Base-by-base conservation (phyloP, 2,113 vertebrate species). In the Promerops cafer region DNA sequence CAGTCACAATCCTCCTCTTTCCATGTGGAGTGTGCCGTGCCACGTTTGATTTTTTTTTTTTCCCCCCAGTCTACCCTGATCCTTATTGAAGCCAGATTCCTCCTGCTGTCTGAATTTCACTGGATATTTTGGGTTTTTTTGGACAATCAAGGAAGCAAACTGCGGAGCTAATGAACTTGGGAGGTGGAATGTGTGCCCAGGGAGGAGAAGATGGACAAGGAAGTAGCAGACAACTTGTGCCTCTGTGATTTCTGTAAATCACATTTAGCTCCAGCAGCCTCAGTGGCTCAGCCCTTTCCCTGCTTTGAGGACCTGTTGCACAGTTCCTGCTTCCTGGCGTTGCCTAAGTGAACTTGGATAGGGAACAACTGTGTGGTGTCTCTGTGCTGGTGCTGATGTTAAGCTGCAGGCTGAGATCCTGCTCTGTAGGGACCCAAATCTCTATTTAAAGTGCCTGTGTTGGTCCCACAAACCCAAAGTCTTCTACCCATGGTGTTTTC, bases 141-240 rank as follows among this genome's bases (percentile, higher is more conserved):
- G 52, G 83, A 95, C 85, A 47, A 63, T 79, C 80, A 39, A 71
- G 74, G 76, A 92, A 93, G 39, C 54, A 85, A 87, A 75, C 65
- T 93, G 72, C 3, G 13, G 72, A 90, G 69, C 88, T 89, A 0
- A 66, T 61, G 90, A 75, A 47, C 37, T 35, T 45, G 44, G 70
- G 79, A 83, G 87, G 69, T n/a, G 65, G 50, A 79, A 6, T 61
- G 63, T 92, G 81, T 93, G 83, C 83, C 83, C 84, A 74, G 83
- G 92, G 91, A 97, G 80, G 86, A 96, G 82, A 72, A 59, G 86
- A 93, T 61, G 75, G 68, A 87, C 61, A 35, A 88, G 92, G 66
- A 91, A 79, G 47, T 80, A 53, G 35, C 72, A 35, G 75, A 37
- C 70, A 21, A 27, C 33, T 66, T n/a, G 57, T 57, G 88, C 88